phyloP scores from a whole-genome alignment of 2,113 vertebrate species.

The Megaptera novaeangliae region DNA sequence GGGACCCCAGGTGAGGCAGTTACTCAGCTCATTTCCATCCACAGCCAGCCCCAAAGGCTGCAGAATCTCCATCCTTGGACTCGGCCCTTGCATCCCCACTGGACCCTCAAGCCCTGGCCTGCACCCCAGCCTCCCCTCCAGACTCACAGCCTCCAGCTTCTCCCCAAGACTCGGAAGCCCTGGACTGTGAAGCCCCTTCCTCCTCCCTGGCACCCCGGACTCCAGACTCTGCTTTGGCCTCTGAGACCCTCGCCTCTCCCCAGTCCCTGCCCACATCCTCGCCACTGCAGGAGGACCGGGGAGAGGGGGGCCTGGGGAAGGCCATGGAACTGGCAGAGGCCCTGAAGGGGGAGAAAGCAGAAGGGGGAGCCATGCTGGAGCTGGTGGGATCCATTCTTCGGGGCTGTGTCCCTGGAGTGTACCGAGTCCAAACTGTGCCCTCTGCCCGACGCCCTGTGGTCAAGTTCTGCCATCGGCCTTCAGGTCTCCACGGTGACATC shows the following conservation, averaged over 20 bases:
- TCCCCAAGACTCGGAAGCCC: constrained; percentile 48
- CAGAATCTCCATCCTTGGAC: constrained; percentile 61
- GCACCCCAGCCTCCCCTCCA: constrained; percentile 49
- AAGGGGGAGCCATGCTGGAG: constrained; percentile 79
- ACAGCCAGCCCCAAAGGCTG: constrained; percentile 47
- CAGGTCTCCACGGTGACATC: constrained; percentile 89
- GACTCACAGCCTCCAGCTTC: constrained; percentile 59
- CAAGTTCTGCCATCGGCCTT: constrained; percentile 91
- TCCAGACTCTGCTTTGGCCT: constrained; percentile 69
- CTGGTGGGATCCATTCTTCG: constrained; percentile 87
- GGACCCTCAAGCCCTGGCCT: constrained; percentile 59
- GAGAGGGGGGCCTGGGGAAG: constrained; percentile 16
- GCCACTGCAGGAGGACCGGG: constrained; percentile 54
- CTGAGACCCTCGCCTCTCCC: constrained; percentile 66
- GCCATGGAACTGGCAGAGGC: constrained; percentile 4
- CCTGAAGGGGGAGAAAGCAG: neutral
- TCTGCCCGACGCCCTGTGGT: constrained; percentile 89
- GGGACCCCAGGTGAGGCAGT: neutral
- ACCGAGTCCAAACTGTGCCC: constrained; percentile 88
- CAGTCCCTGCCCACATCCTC: constrained; percentile 66
- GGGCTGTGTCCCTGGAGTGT: constrained; percentile 91
- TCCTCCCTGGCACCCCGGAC: constrained; percentile 57
- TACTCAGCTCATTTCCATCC: neutral
- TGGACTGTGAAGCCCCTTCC: constrained; percentile 56
- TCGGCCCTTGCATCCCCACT: constrained; percentile 65